Base-by-base conservation (phyloP, 2,797 vertebrate genomes). In the Nannoperca australis region DNA sequence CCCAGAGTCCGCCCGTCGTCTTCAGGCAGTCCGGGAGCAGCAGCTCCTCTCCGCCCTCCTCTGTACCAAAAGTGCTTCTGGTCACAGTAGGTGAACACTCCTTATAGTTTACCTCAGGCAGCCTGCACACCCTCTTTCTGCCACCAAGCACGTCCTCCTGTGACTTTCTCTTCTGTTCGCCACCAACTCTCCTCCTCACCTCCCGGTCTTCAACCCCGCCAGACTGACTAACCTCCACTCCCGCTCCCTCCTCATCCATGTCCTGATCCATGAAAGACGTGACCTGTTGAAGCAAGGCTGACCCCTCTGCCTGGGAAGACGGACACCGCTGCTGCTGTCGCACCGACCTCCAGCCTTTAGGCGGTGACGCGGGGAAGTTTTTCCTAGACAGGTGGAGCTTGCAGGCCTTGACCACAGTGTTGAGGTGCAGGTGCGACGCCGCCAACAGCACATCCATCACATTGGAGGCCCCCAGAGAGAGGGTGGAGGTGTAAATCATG, bases 401-500 rank as follows among this genome's bases (percentile, higher is more conserved):
- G 92, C 98, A 99, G 7, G 98, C 97, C 89, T 99, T 99, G 54
- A 99, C 98, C 45, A 99, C 98, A 0, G 96, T 91, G 79, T 99
- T 99, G 66, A 99, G 93, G 85, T 99, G 98, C 78, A 99, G 93
- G 88, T 99, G 97, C 4, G 98, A 99, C 0, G 98, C 98, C 0
- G 98, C 98, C 91, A 99, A 53, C 81, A 99, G 91, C 69, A 99
- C 97, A 61, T 99, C 98, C 98, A 99, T 99, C 40, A 97, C 97
- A 0, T 99, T 99, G 87, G 98, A 99, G 82, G 96, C 95, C 14
- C 97, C 96, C 1, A 98, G 94, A 85, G 97, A 97, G 4, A 99
- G 96, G 0, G 96, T 98, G 81, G 98, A 99, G 0, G 97, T 99
- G 71, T 99, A 99, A 95, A 99, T 98, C 98, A 99, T 99, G 87